phyloP scores from a whole-genome alignment of 2,797 vertebrate genomes.

The Lophius americanus region DNA sequence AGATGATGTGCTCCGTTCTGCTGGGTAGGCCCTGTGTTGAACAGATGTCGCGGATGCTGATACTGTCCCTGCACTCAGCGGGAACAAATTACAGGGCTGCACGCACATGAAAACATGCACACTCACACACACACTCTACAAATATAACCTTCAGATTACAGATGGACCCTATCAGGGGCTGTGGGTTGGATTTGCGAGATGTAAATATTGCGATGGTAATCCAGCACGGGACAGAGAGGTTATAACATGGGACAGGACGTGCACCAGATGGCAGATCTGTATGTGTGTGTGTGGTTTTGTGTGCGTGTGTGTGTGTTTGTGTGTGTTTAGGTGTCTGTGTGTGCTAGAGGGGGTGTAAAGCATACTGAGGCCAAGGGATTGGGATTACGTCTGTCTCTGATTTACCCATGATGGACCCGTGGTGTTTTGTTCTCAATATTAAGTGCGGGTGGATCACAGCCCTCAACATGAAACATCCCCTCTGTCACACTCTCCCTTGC shows the following conservation, averaged over 20 bases:
- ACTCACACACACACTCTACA: constrained; percentile 21
- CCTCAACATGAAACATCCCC: constrained; percentile 9
- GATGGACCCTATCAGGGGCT: constrained; percentile 73
- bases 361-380: constrained; percentile 41
- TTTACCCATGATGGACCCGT: constrained; percentile 49
- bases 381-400: constrained; percentile 67
- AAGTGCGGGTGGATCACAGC: constrained; percentile 42
- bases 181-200: constrained; percentile 75
- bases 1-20: constrained; percentile 67
- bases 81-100: constrained; percentile 66
- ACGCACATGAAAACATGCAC: constrained; percentile 12
- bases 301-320: constrained; percentile 22
- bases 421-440: constrained; percentile 38
- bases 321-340: constrained; percentile 23
- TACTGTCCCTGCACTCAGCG: constrained; percentile 71
- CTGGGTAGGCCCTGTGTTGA: constrained; percentile 69
- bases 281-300: constrained; percentile 24
- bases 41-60: constrained; percentile 78
- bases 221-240: constrained; percentile 56
- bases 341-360: constrained; percentile 42
- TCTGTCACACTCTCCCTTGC: not conserved
- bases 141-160: constrained; percentile 81
- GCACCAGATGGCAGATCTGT: constrained; percentile 63
- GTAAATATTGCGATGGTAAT: constrained; percentile 80
- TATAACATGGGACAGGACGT: constrained; percentile 41